Conservation (phyloP, 2,113 vertebrate genomes). For the Cavia aperea region DNA sequence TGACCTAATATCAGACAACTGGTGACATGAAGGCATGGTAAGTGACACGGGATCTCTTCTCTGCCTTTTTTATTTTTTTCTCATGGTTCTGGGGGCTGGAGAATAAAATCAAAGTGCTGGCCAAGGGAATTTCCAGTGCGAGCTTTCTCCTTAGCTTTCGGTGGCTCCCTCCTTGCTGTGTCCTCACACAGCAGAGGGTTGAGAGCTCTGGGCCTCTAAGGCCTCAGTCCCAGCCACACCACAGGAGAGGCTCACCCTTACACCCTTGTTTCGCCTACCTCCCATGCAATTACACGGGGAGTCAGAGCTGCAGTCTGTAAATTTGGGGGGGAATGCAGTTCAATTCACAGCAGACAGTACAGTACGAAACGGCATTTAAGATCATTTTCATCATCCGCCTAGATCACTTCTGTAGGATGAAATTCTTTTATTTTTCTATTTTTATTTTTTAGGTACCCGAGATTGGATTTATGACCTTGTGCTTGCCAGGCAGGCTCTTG, state of each 20-base stretch:
- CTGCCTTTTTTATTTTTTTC: background rate
- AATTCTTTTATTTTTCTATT: background rate
- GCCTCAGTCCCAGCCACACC: background rate
- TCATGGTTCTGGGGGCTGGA: background rate
- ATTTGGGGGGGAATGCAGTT: background rate
- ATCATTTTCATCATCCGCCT: background rate
- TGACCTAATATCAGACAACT: too few species aligned
- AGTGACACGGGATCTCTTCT: background rate
- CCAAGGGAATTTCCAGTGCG: background rate
- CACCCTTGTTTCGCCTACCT: background rate
- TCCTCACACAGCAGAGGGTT: background rate
- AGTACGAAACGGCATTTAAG: slow-evolving; percentile 10
- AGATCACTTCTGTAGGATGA: slow-evolving; percentile 1
- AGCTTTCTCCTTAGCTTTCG: slow-evolving; percentile 9
- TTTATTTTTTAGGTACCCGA: too few species aligned
- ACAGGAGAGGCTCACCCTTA: background rate
- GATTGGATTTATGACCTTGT: too few species aligned
- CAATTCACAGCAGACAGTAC: background rate
- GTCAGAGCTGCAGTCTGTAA: background rate
- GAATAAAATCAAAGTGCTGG: background rate
- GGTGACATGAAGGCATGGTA: background rate
- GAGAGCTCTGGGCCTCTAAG: background rate
- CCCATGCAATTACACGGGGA: background rate
- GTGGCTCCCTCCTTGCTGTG: background rate
- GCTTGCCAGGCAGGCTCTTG: too few species aligned